phyloP scores from a whole-genome alignment of 2,888 invertebrate genomes.

The Cataglyphis altisquamis region DNA sequence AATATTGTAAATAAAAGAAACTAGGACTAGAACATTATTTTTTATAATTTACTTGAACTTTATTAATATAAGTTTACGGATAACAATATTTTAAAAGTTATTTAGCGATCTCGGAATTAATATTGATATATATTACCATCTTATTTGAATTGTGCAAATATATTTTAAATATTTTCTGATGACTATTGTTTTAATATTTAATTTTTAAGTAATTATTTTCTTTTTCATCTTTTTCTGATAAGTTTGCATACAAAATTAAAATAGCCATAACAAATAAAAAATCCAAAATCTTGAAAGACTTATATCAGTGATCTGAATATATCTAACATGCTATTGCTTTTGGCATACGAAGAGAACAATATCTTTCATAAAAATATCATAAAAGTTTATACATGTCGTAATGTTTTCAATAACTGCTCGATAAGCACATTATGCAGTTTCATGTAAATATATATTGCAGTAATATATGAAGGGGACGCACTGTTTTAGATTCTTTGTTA shows the following conservation, averaged over 20 bases:
- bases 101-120: neutral
- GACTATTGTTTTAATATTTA: constrained; percentile 4
- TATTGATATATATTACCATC: neutral
- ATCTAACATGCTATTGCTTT: neutral
- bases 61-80: neutral
- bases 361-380: constrained; percentile 12
- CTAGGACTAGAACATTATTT: neutral
- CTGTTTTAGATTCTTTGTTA: neutral
- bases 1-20: neutral
- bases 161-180: neutral
- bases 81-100: neutral
- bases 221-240: neutral
- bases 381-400: neutral
- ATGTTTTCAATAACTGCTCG: constrained; percentile 16
- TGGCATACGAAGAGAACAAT: neutral
- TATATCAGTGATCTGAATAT: neutral
- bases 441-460: neutral
- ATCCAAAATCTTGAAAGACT: neutral
- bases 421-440: constrained; percentile 17
- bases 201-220: neutral
- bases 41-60: neutral
- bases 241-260: constrained; percentile 3
- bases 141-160: neutral
- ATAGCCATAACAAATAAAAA: neutral
- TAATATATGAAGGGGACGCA: neutral